Evolutionary conservation across 2,797 vertebrate species (phyloP).

Genomic region (Microtus californicus): DNA sequence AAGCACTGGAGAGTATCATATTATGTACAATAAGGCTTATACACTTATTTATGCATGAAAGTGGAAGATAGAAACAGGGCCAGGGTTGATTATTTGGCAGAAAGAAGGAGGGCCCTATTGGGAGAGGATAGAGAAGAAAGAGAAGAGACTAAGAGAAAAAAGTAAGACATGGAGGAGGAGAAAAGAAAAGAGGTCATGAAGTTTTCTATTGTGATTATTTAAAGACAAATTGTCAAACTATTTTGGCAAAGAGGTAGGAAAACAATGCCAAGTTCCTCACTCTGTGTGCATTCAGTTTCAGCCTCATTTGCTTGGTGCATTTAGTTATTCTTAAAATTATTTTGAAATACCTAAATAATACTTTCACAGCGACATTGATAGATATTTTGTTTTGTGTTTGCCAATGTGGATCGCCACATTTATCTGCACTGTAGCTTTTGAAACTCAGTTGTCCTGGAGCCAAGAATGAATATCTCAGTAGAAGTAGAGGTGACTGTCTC

Average conservation of each 20-base stretch:
- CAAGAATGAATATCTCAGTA: neutral
- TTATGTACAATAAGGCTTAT: neutral
- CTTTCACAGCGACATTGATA: slow-evolving; percentile 69
- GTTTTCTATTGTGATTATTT: slow-evolving; percentile 11
- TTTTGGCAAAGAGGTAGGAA: slow-evolving; percentile 59
- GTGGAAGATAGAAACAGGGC: neutral
- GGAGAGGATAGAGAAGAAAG: neutral
- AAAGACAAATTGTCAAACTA: slow-evolving; percentile 42
- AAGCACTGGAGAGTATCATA: neutral
- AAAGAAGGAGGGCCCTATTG: neutral
- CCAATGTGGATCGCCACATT: slow-evolving; percentile 66
- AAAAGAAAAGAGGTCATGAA: neutral
- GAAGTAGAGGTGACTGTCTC: neutral
- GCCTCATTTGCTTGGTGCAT: slow-evolving; percentile 63
- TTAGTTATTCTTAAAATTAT: slow-evolving; percentile 84
- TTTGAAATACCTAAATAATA: slow-evolving; percentile 76
- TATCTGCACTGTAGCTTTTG: slow-evolving; percentile 80
- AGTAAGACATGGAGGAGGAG: neutral
- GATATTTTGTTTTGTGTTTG: slow-evolving; percentile 60
- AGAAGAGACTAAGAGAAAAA: neutral
- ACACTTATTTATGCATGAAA: neutral
- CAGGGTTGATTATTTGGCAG: too few relatives aligned
- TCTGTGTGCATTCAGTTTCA: slow-evolving; percentile 58
- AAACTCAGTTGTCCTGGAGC: slow-evolving; percentile 67
- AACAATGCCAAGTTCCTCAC: neutral